These are phyloP conservation scores for Bujurquina vittata DNA, from an alignment of 2,113 vertebrate genomes.

Conservation along the genomic window DNA sequence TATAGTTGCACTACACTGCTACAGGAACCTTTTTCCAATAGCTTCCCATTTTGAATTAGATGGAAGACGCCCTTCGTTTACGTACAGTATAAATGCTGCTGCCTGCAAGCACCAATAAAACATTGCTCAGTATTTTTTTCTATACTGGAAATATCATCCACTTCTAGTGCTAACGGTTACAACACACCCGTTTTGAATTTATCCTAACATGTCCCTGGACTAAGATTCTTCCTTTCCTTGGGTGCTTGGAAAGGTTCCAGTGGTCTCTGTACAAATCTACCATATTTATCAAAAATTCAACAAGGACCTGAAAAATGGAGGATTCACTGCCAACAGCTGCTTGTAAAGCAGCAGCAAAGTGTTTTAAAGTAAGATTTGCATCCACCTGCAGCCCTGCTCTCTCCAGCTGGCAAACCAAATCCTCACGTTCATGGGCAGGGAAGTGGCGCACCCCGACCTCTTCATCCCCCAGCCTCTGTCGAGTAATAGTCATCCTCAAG, in stretches of 20 bases:
- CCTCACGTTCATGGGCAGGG: constrained; percentile 93
- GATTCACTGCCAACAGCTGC: background rate
- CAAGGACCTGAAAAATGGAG: background rate
- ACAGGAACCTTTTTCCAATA: too few relatives aligned
- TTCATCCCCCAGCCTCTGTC: constrained; percentile 94
- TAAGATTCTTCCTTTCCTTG: background rate
- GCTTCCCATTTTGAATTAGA: too few relatives aligned
- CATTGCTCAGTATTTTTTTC: too few relatives aligned
- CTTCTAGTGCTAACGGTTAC: too few relatives aligned
- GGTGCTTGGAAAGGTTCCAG: background rate
- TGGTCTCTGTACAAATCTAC: too few relatives aligned
- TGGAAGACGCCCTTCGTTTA: too few relatives aligned
- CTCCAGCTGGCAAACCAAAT: constrained; percentile 92
- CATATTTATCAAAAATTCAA: too few relatives aligned
- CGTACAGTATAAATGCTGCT: too few relatives aligned
- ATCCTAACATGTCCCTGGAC: background rate
- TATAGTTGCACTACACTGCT: too few relatives aligned
- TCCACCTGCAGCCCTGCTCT: constrained; percentile 89
- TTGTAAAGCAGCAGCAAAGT: background rate
- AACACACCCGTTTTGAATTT: background rate
- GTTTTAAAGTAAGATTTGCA: background rate
- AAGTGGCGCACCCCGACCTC: constrained; percentile 94
- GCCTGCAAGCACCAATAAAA: too few relatives aligned
- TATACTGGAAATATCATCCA: too few relatives aligned
- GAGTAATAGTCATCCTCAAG: constrained; percentile 96